Evolutionary conservation across 2,797 vertebrate species (phyloP).

Genomic region (Erethizon dorsatum): DNA sequence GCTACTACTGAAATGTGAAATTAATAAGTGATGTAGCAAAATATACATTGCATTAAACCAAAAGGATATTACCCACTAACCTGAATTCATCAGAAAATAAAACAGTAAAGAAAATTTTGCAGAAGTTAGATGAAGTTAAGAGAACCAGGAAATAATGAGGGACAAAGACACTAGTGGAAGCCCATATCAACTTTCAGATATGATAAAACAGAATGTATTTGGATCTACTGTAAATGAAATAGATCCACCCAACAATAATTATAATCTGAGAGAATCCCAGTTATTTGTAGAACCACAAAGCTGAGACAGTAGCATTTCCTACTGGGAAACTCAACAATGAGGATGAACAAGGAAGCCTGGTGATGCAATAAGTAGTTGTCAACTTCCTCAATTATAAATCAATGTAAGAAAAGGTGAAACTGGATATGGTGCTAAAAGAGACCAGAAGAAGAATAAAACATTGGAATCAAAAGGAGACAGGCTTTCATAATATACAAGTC

Average conservation of each 20-base stretch:
- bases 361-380: too few relatives aligned
- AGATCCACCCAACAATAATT: background rate
- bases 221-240: background rate
- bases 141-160: background rate
- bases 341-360: background rate
- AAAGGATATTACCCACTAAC: background rate
- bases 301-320: background rate
- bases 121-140: background rate
- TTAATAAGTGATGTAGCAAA: background rate
- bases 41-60: background rate
- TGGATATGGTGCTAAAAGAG: background rate
- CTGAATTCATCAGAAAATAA: background rate
- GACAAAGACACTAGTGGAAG: background rate
- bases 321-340: background rate
- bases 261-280: background rate
- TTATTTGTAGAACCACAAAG: background rate
- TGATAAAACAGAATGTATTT: background rate
- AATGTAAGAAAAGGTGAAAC: background rate
- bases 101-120: background rate
- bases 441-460: background rate
- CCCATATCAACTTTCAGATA: background rate
- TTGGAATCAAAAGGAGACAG: background rate
- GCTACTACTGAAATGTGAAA: background rate
- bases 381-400: background rate
- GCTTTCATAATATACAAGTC: background rate